These are phyloP conservation scores for Trachymyrmex septentrionalis DNA, from an alignment of 1,140 invertebrate genomes.

Conservation along the genomic window DNA sequence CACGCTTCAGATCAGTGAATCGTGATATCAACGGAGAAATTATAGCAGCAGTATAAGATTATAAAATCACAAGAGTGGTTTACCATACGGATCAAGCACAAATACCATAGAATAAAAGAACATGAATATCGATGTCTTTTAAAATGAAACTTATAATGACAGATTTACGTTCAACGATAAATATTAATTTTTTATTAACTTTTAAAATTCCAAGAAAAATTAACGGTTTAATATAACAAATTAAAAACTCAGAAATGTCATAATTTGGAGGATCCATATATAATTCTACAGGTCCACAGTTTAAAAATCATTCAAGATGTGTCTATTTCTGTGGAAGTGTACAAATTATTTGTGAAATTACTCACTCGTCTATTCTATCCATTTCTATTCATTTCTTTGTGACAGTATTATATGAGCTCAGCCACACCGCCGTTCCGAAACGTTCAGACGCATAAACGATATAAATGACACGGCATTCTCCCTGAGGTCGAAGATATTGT, in stretches of 20 bases:
- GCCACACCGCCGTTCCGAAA: slow-evolving; percentile 11
- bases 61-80: slow-evolving; percentile 4
- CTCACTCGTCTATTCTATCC: neutral
- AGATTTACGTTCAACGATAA: neutral
- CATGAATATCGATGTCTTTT: neutral
- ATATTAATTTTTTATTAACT: neutral
- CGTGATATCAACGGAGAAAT: slow-evolving; percentile 22
- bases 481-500: slow-evolving; percentile 63
- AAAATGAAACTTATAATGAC: neutral
- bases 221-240: neutral
- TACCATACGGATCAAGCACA: neutral
- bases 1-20: slow-evolving; percentile 10
- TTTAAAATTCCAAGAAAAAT: neutral
- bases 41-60: neutral
- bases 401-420: slow-evolving; percentile 38
- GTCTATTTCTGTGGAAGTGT: neutral
- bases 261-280: neutral
- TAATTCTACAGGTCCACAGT: neutral
- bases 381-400: slow-evolving; percentile 16
- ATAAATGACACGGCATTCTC: slow-evolving; percentile 46
- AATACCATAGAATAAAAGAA: neutral
- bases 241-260: neutral
- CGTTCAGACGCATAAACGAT: slow-evolving; percentile 40
- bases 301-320: neutral
- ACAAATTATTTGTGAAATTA: slow-evolving; percentile 20